phyloP scores from a whole-genome alignment of 2,888 invertebrate genomes.

The Diarsia mendica region DNA sequence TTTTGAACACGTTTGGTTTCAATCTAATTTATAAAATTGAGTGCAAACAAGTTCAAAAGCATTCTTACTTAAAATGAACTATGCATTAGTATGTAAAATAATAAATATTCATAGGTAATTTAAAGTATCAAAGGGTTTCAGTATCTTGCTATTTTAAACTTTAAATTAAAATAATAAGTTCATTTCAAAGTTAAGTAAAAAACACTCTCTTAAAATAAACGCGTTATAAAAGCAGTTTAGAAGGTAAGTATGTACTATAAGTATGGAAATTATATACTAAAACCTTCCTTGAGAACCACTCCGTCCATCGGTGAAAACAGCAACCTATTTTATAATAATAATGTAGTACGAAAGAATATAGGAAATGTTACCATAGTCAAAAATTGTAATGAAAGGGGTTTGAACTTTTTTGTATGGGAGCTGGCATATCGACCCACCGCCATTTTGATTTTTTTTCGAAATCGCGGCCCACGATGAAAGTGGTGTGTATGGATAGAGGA shows the following conservation, averaged over 20 bases:
- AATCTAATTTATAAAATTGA: not conserved
- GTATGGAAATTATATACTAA: too few relatives aligned
- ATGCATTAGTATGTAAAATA: not conserved
- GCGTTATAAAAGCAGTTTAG: constrained; percentile 13
- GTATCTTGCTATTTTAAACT: constrained; percentile 30
- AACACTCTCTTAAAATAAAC: constrained; percentile 7
- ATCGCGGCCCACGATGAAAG: too few relatives aligned
- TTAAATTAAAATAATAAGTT: constrained; percentile 31
- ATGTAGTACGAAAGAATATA: too few relatives aligned
- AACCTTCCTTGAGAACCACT: too few relatives aligned
- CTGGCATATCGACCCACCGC: too few relatives aligned
- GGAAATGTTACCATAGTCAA: too few relatives aligned
- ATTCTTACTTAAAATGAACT: constrained; percentile 14
- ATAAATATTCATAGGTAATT: constrained; percentile 35
- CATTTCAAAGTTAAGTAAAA: constrained; percentile 8
- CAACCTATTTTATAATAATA: too few relatives aligned
- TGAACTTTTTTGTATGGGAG: too few relatives aligned
- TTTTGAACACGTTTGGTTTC: not conserved
- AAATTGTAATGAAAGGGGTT: too few relatives aligned
- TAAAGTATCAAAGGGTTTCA: constrained; percentile 28
- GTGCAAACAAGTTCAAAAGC: constrained; percentile 1
- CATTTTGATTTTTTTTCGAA: too few relatives aligned
- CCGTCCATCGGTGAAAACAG: too few relatives aligned
- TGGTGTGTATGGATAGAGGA: too few relatives aligned
- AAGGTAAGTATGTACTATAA: not conserved